These are phyloP conservation scores for Monodelphis domestica DNA, from an alignment of 2,797 vertebrate species.

Conservation along the genomic window DNA sequence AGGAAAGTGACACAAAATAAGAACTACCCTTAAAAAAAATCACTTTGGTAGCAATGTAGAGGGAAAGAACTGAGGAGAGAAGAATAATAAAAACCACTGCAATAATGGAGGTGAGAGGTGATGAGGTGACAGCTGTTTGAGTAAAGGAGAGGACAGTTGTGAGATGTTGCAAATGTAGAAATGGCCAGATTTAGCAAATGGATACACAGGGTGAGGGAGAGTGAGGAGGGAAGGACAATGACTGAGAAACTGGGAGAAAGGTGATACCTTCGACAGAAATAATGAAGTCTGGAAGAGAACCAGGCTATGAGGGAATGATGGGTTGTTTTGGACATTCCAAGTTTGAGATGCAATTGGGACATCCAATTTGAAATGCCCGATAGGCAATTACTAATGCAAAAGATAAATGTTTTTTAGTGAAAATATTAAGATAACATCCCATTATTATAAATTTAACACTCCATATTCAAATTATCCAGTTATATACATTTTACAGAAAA, in stretches of 20 bases:
- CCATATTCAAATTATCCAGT: background rate
- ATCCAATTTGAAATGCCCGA: background rate
- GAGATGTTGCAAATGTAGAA: background rate
- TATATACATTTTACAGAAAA: background rate
- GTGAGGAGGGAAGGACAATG: background rate
- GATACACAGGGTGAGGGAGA: background rate
- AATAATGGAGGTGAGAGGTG: background rate
- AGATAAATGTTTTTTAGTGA: background rate
- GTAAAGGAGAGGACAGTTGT: background rate
- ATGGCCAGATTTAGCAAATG: background rate
- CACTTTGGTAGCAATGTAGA: background rate
- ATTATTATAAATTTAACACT: background rate
- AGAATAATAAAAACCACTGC: background rate
- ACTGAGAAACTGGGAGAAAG: background rate
- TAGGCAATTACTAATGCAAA: background rate
- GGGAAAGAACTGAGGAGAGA: background rate
- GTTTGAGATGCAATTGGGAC: background rate
- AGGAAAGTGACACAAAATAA: background rate
- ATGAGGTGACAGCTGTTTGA: background rate
- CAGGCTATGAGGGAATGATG: background rate
- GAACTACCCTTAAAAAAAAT: background rate
- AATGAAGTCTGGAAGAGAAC: background rate
- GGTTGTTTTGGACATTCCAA: background rate
- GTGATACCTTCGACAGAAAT: background rate
- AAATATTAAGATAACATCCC: background rate